Base-by-base conservation (phyloP, 2,888 invertebrate species). In the Eristalinus aeneus region DNA sequence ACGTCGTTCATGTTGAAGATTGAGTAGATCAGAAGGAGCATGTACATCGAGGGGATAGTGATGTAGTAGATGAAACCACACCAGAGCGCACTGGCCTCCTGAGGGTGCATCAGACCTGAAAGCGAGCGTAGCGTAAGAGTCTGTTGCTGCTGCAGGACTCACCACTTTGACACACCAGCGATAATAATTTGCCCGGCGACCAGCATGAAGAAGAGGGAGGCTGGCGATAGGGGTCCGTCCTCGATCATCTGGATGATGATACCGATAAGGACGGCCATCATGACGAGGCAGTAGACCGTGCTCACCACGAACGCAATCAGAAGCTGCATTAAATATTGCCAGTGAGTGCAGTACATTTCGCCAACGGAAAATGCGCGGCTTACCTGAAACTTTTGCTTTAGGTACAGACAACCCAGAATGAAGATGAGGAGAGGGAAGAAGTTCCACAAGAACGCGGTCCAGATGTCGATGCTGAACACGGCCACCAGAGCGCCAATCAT, bases 21-120 rank as follows among this genome's bases (percentile, higher is more conserved):
- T 0, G 98, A 97, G 91, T 97, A 98, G 75, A 98, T 96, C 88
- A 98, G 96, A 72, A 98, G 94, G 90, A 98, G 93, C 94, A 98
- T 95, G 92, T 98, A 98, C 96, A 98, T 98, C 88, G 97, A 97
- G 0, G 98, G 98, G 71, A 98, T 97, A 6, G 98, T 97, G 63
- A 98, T 95, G 91, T 97, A 97, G 92, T 98, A 98, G 54, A 98
- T 94, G 80, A 95, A 90, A 16, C 96, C 94, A 89, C 95, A 96
- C 46, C 95, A 91, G n/a, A 98, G 92, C 88, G 97, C 97, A 60
- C 93, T 91, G 71, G 96, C 94, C 92, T 97, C 97, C 90, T 95
- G 94, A 0, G 98, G 98, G 92, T 98, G 98, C 58, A 98, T 90
- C 0, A 96, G 90, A 0, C 94, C 96, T 65, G 94, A 23, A 64